Conservation (phyloP, 2,113 vertebrate species). For the Epinephelus fuscoguttatus region DNA sequence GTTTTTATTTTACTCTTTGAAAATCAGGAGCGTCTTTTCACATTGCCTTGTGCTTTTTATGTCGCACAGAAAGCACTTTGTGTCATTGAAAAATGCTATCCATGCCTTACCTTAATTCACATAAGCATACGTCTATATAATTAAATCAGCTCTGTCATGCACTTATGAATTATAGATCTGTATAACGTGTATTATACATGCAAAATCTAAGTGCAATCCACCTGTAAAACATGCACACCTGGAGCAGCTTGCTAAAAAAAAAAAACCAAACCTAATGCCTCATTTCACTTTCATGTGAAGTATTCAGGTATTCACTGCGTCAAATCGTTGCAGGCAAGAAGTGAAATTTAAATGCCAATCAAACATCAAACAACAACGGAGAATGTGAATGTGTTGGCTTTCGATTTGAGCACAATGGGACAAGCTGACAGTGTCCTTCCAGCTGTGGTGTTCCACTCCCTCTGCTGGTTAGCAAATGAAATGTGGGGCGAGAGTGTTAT, state of each 20-base stretch:
- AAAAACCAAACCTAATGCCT: neutral
- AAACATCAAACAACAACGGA: neutral
- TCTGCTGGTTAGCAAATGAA: slow-evolving; percentile 43
- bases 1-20: neutral
- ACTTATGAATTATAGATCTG: neutral
- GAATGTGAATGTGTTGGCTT: neutral
- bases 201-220: neutral
- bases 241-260: neutral
- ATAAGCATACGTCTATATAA: neutral
- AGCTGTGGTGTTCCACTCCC: slow-evolving; percentile 32
- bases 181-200: neutral
- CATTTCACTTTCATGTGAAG: neutral
- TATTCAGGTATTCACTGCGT: neutral
- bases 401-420: neutral
- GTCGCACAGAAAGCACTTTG: neutral
- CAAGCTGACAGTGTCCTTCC: neutral
- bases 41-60: neutral
- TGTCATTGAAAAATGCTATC: neutral
- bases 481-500: neutral
- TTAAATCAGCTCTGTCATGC: neutral
- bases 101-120: neutral
- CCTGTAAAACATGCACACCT: neutral
- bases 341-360: neutral
- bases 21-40: neutral
- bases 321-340: neutral